Conservation (phyloP, 2,113 vertebrate genomes). For the Clarias macrocephalus region DNA sequence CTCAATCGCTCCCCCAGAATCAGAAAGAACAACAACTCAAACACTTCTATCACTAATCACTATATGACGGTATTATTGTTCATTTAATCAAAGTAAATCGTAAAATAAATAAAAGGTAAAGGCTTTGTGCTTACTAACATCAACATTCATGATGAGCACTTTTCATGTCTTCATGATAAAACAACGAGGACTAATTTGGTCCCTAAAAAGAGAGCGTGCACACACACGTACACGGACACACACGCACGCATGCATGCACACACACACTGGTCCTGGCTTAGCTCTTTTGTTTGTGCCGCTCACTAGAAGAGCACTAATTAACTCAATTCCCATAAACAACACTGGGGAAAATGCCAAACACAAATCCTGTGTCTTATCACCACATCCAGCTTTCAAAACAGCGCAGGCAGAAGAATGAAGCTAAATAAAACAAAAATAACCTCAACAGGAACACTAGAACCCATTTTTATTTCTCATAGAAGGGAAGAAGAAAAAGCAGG, state of each 20-base stretch:
- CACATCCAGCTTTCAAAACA: slow-evolving; percentile 27
- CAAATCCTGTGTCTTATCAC: slow-evolving; percentile 36
- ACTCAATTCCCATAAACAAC: slow-evolving; percentile 32
- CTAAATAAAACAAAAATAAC: slow-evolving; percentile 25
- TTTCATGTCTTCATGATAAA: not conserved
- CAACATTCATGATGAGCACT: not conserved
- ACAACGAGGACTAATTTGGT: not conserved
- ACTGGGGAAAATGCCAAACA: slow-evolving; percentile 25
- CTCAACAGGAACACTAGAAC: not conserved
- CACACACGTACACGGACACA: not conserved
- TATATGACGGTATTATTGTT: not conserved
- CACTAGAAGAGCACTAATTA: slow-evolving; percentile 31
- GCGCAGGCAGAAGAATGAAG: not conserved
- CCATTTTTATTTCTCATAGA: not conserved
- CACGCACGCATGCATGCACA: not conserved
- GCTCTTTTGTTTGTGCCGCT: slow-evolving; percentile 32
- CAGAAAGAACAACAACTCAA: not conserved
- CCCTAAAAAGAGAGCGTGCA: slow-evolving; percentile 7
- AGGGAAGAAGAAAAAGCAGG: not conserved
- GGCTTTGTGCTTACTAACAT: not conserved
- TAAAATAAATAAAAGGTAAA: not conserved
- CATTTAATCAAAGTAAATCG: not conserved
- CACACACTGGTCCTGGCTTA: slow-evolving; percentile 6
- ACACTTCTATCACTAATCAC: not conserved
- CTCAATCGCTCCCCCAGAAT: too few relatives aligned